Percentiles rank a stretch among this genome's conserved stretches.
Evolutionary conservation across 2,113 vertebrate genomes (phyloP).

Genomic region (Erpornis zantholeuca): DNA sequence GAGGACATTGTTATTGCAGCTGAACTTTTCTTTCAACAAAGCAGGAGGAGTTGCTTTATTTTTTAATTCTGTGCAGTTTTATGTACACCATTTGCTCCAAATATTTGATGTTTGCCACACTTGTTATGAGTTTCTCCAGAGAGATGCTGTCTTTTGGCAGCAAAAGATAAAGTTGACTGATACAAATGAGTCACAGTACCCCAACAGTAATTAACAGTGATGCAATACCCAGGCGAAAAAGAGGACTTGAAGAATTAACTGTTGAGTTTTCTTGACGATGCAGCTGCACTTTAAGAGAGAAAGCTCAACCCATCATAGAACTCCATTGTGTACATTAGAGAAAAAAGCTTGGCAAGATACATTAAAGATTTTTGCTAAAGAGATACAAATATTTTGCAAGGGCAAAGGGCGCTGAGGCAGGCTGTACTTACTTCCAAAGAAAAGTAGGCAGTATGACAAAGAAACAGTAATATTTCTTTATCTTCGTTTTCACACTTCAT

Average conservation of each 20-base stretch:
- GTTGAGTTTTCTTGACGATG: conserved; percentile 48
- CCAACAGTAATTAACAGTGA: conserved; percentile 72
- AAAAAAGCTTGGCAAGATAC: conserved; percentile 51
- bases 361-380: conserved; percentile 59
- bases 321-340: conserved; percentile 46
- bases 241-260: conserved; percentile 65
- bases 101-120: conserved; percentile 63
- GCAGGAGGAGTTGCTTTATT: conserved; percentile 29
- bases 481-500: conserved; percentile 61
- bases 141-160: conserved; percentile 73
- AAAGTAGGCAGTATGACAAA: conserved; percentile 59
- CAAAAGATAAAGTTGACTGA: conserved; percentile 75
- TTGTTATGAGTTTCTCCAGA: conserved; percentile 77
- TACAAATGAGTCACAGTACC: conserved; percentile 73
- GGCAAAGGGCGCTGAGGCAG: conserved; percentile 42
- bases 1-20: background rate
- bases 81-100: background rate
- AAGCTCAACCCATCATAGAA: conserved; percentile 48
- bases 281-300: conserved; percentile 44
- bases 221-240: conserved; percentile 72
- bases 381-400: conserved; percentile 67
- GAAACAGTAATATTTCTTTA: conserved; percentile 60
- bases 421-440: conserved; percentile 48
- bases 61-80: conserved; percentile 39
- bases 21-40: conserved; percentile 3